Evolutionary conservation across 2,113 vertebrate genomes (phyloP), one percentile per base, ranked within the genome.

Genomic region (Notechis scutatus): DNA sequence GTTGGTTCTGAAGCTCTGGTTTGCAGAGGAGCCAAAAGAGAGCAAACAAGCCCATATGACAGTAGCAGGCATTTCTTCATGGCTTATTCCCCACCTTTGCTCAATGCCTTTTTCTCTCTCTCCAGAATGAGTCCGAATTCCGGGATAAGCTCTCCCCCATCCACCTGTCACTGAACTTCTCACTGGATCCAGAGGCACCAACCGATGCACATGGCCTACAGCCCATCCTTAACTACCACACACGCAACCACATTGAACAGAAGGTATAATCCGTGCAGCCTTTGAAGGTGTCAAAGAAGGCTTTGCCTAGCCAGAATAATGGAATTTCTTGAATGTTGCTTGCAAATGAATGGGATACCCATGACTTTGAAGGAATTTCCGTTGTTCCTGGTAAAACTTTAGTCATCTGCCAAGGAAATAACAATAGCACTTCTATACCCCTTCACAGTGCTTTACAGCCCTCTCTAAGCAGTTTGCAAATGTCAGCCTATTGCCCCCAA

Each of bases 101-200:
- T 7, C 34, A 18, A 24, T 26, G 89, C 50, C 50, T 89, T 87
- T 47, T 23, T 88, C 89, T 94, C 21, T 92, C 57, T 69, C 69
- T 94, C 45, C 95, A 99, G 99, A 98, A 98, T 1, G 98, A 99
- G 92, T 98, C 98, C 20, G 98, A 99, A 26, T 99, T 99, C 95
- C 97, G 99, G 94, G 99, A 99, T 95, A 99, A 99, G 96, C 98
- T 99, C 87, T 99, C 99, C 24, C 96, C 98, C 26, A 99, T 99
- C 94, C 98, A 97, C 61, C 97, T 99, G 26, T 96, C 98, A n/a
- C 97, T 99, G 93, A 99, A 98, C 97, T 99, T 98, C 97, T 98
- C 98, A 89, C 95, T 99, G 97, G 98, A 99, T 94, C 97, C 98
- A 1, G 94, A 95, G 59, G 98, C 98, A 3, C 96, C 98, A 0